These are phyloP conservation scores for Cryptoprocta ferox DNA, from an alignment of 2,797 vertebrate genomes.

Conservation along the genomic window DNA sequence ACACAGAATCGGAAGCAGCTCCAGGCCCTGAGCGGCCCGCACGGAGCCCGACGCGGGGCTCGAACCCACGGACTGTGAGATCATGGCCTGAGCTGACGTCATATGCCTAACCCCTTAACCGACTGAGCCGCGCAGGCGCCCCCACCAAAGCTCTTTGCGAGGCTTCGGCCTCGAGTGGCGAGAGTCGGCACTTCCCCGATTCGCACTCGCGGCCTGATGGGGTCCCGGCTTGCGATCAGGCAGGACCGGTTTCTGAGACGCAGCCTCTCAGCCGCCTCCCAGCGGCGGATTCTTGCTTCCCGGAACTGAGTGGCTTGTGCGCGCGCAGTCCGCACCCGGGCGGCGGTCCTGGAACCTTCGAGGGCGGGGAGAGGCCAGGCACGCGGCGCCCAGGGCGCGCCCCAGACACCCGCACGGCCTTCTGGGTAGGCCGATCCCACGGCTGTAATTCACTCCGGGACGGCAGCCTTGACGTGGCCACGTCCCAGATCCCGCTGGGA, in stretches of 20 bases:
- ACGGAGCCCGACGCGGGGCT: too few relatives aligned
- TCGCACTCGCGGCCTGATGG: neutral
- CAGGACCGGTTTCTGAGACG: neutral
- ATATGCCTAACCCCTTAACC: too few relatives aligned
- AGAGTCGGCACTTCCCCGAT: neutral
- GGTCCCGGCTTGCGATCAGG: neutral
- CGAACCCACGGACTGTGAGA: too few relatives aligned
- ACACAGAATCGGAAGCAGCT: too few relatives aligned
- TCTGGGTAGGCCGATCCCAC: neutral
- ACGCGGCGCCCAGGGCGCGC: neutral
- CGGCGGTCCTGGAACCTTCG: neutral
- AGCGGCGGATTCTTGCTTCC: neutral
- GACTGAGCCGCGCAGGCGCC: too few relatives aligned
- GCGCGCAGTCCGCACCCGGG: neutral
- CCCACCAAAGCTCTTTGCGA: neutral
- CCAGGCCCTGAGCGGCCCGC: too few relatives aligned
- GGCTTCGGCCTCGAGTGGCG: neutral
- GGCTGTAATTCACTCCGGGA: neutral
- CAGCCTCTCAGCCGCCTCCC: neutral
- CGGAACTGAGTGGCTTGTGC: neutral
- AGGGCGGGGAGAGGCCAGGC: accelerated
- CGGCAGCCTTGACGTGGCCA: neutral
- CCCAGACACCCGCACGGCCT: neutral
- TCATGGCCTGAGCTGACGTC: too few relatives aligned
- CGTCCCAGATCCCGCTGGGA: neutral